These are phyloP conservation scores for Pediacus dermestoides DNA, from an alignment of 2,888 invertebrate species.

Conservation along the genomic window DNA sequence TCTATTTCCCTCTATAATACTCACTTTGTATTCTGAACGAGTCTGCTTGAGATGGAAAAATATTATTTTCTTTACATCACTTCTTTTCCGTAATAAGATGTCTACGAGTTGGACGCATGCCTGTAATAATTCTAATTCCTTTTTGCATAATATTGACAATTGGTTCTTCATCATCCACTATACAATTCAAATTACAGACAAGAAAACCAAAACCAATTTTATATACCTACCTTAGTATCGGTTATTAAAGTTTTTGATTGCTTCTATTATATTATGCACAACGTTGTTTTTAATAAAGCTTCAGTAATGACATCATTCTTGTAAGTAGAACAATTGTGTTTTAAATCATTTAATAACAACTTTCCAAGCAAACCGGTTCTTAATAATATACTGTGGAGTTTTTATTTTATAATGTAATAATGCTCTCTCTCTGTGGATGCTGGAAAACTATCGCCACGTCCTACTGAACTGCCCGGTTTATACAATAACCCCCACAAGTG, in stretches of 20 bases:
- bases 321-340: constrained; percentile 45
- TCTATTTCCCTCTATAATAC: constrained; percentile 45
- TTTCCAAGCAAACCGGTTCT: constrained; percentile 43
- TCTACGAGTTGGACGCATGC: constrained; percentile 34
- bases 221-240: too few relatives aligned
- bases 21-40: constrained; percentile 47
- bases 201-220: too few relatives aligned
- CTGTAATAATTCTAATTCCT: constrained; percentile 22
- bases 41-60: constrained; percentile 47
- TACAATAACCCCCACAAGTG: constrained; percentile 4
- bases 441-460: constrained; percentile 22
- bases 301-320: constrained; percentile 43
- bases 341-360: constrained; percentile 46
- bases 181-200: too few relatives aligned
- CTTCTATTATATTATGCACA: constrained; percentile 21
- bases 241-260: too few relatives aligned
- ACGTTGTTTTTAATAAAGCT: constrained; percentile 33
- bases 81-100: constrained; percentile 44
- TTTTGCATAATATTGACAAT: too few relatives aligned
- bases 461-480: constrained; percentile 9
- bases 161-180: too few relatives aligned
- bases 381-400: constrained; percentile 35
- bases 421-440: constrained; percentile 20
- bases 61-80: constrained; percentile 48
- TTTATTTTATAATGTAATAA: constrained; percentile 37